Conservation (phyloP, 2,113 vertebrate genomes). For the Zosterops pallidus region DNA sequence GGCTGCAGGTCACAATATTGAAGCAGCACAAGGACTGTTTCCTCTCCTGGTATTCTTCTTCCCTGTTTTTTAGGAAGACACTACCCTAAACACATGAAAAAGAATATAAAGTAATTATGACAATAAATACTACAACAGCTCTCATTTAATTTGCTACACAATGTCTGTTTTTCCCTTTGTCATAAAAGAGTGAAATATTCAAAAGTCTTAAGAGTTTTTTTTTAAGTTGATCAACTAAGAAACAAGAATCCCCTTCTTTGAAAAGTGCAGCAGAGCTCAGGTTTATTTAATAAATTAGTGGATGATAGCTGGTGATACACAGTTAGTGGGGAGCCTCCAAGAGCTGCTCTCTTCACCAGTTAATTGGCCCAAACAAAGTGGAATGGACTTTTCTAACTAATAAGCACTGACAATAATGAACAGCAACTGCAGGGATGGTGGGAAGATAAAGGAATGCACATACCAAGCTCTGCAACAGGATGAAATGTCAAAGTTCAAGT, state of each 20-base stretch:
- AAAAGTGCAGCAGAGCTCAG: neutral
- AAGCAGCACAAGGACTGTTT: slow-evolving; percentile 61
- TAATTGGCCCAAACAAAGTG: slow-evolving; percentile 41
- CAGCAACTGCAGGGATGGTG: slow-evolving; percentile 29
- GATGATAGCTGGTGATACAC: neutral
- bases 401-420: slow-evolving; percentile 36
- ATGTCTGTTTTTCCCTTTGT: neutral
- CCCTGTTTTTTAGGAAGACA: slow-evolving; percentile 5
- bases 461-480: neutral
- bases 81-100: slow-evolving; percentile 6
- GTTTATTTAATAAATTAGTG: neutral
- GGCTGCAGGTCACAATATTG: slow-evolving; percentile 71
- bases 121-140: neutral
- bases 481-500: slow-evolving; percentile 48
- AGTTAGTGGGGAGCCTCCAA: neutral
- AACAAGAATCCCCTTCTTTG: neutral
- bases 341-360: slow-evolving; percentile 9
- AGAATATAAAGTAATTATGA: neutral
- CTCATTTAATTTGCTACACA: neutral
- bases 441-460: slow-evolving; percentile 52
- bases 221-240: neutral
- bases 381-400: slow-evolving; percentile 34
- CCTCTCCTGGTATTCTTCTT: slow-evolving; percentile 55
- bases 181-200: neutral
- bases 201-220: slow-evolving; percentile 13